phyloP scores from a whole-genome alignment of 2,888 invertebrate genomes.

The Lucinisca nassula region DNA sequence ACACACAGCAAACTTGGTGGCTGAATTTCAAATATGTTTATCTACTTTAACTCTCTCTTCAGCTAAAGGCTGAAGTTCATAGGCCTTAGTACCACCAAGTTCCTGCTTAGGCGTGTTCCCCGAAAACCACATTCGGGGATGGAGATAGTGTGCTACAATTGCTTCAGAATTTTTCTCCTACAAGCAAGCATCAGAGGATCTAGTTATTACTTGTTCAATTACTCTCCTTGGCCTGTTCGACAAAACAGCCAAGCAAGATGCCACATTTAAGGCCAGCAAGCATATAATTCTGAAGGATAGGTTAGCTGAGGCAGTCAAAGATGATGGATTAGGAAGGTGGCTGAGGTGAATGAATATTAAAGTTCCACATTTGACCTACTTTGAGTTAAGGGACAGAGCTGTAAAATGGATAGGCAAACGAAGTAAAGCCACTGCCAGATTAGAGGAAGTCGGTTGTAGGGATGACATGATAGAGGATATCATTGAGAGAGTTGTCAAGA shows the following conservation, averaged over 20 bases:
- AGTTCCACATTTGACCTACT: neutral
- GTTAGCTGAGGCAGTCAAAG: neutral
- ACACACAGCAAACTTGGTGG: too few relatives aligned
- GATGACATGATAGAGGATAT: too few relatives aligned
- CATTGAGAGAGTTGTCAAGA: too few relatives aligned
- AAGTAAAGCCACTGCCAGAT: too few relatives aligned
- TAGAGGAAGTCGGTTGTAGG: too few relatives aligned
- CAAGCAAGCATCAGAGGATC: neutral
- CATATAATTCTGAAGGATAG: neutral
- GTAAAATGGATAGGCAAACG: neutral
- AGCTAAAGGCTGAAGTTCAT: too few relatives aligned
- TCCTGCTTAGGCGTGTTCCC: too few relatives aligned
- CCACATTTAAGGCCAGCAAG: neutral
- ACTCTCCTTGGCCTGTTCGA: neutral
- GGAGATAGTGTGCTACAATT: neutral
- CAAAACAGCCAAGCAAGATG: neutral
- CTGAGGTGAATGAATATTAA: neutral
- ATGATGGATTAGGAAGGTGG: neutral
- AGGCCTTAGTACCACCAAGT: too few relatives aligned
- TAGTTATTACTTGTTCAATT: neutral
- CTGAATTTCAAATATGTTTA: too few relatives aligned
- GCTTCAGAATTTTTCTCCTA: constrained; percentile 10
- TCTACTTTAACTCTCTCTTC: too few relatives aligned
- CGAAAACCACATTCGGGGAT: constrained; percentile 1
- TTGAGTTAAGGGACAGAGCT: neutral